Conservation (phyloP, 2,888 invertebrate species). For the Noctua pronuba region DNA sequence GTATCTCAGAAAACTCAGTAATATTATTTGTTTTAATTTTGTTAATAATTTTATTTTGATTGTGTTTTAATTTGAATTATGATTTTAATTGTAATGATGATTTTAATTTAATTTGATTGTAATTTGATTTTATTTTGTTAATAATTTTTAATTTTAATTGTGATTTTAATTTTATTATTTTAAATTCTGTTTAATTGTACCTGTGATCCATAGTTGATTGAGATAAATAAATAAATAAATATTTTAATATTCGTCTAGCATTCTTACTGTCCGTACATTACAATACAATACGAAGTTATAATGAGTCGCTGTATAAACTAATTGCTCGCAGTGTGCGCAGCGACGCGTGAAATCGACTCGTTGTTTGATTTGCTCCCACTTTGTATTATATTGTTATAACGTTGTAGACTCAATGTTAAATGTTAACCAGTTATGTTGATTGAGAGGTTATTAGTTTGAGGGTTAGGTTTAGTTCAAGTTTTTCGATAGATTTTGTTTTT, state of each 20-base stretch:
- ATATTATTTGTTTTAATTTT: no score
- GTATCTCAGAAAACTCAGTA: no score
- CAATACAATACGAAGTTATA: conserved; percentile 75
- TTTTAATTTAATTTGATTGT: no score
- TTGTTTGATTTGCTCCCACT: conserved; percentile 80
- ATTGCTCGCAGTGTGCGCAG: conserved; percentile 73
- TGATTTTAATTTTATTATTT: no score
- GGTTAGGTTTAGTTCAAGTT: conserved; percentile 3
- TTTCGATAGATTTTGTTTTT: neutral
- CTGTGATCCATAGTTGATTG: no score
- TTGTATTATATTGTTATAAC: conserved; percentile 59
- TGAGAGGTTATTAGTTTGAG: conserved; percentile 53
- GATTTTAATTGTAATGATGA: no score
- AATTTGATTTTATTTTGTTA: no score
- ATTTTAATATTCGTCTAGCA: neutral
- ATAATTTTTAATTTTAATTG: no score
- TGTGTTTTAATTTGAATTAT: no score
- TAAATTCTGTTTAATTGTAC: no score
- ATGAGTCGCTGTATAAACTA: conserved; percentile 80
- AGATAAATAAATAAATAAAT: no score
- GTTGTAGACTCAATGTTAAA: conserved; percentile 33
- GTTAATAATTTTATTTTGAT: no score
- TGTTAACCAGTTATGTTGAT: conserved; percentile 45
- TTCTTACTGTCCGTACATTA: conserved; percentile 61
- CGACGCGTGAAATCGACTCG: conserved; percentile 75